These are phyloP conservation scores for Unio delphinus DNA, from an alignment of 2,888 invertebrate species.

Conservation along the genomic window DNA sequence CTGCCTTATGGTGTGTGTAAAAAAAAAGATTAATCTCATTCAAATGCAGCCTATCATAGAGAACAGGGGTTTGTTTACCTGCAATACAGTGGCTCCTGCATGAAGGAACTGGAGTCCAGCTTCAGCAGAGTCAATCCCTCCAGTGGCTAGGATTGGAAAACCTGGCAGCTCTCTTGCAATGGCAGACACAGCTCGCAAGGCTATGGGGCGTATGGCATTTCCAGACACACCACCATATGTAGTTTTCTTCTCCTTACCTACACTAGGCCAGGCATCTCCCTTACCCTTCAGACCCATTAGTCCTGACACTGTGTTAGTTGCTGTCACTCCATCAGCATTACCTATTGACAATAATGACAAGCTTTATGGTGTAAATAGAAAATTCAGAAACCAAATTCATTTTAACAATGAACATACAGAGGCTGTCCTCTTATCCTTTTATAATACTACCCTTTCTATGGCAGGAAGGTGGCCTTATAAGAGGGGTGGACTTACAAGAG, in stretches of 20 bases:
- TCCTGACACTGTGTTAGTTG: slow-evolving; percentile 97
- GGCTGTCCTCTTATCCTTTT: too few species aligned
- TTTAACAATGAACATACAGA: too few species aligned
- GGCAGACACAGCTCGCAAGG: slow-evolving; percentile 90
- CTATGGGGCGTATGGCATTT: slow-evolving; percentile 95
- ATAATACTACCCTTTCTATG: too few species aligned
- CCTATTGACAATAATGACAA: slow-evolving; percentile 74
- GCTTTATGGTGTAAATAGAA: too few species aligned
- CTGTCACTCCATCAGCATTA: slow-evolving; percentile 94
- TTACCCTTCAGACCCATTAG: slow-evolving; percentile 89
- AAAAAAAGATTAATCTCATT: too few species aligned
- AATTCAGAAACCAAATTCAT: too few species aligned
- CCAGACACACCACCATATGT: slow-evolving; percentile 96
- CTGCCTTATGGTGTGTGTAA: too few species aligned
- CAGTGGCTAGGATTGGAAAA: slow-evolving; percentile 94
- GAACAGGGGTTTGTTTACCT: slow-evolving; percentile 75
- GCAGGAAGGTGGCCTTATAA: too few species aligned
- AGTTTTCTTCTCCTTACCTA: slow-evolving; percentile 84
- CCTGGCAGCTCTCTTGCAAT: slow-evolving; percentile 87
- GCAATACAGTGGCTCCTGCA: slow-evolving; percentile 92
- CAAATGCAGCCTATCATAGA: background rate
- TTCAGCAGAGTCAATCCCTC: slow-evolving; percentile 97
- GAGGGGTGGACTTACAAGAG: too few species aligned
- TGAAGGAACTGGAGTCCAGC: slow-evolving; percentile 94
- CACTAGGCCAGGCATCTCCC: slow-evolving; percentile 91